Conservation (phyloP, 2,113 vertebrate species). For the Oryzias melastigma region DNA sequence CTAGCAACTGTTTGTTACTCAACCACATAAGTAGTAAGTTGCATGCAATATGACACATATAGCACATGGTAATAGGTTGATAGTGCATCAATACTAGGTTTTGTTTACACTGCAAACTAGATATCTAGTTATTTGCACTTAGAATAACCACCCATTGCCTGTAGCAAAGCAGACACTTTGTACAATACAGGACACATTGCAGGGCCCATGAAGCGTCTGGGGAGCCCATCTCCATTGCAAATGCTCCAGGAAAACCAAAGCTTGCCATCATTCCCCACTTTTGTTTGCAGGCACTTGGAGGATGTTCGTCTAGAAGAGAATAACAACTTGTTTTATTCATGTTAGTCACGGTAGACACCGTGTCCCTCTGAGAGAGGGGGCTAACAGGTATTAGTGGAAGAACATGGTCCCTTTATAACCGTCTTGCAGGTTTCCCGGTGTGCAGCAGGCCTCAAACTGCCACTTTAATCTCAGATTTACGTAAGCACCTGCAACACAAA, state of each 20-base stretch:
- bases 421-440: slow-evolving; percentile 16
- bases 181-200: slow-evolving; percentile 51
- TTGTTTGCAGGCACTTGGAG: slow-evolving; percentile 69
- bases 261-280: slow-evolving; percentile 49
- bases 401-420: slow-evolving; percentile 50
- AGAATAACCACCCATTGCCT: slow-evolving; percentile 68
- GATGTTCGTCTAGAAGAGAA: slow-evolving; percentile 76
- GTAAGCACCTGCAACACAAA: slow-evolving; percentile 5
- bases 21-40: too few relatives aligned
- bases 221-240: slow-evolving; percentile 62
- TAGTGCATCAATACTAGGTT: slow-evolving; percentile 63
- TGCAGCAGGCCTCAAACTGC: slow-evolving; percentile 7
- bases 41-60: too few relatives aligned
- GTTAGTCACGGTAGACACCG: slow-evolving; percentile 53
- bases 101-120: slow-evolving; percentile 50
- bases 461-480: slow-evolving; percentile 11
- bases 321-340: slow-evolving; percentile 79
- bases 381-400: slow-evolving; percentile 57
- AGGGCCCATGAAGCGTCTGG: slow-evolving; percentile 61
- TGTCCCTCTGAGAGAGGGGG: slow-evolving; percentile 64
- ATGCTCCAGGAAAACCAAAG: slow-evolving; percentile 69
- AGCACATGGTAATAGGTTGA: slow-evolving; percentile 13
- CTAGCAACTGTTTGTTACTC: too few relatives aligned
- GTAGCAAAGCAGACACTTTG: slow-evolving; percentile 57
- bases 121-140: slow-evolving; percentile 64